phyloP scores from a whole-genome alignment of 2,797 vertebrate species.

The Sandelia bainsii region DNA sequence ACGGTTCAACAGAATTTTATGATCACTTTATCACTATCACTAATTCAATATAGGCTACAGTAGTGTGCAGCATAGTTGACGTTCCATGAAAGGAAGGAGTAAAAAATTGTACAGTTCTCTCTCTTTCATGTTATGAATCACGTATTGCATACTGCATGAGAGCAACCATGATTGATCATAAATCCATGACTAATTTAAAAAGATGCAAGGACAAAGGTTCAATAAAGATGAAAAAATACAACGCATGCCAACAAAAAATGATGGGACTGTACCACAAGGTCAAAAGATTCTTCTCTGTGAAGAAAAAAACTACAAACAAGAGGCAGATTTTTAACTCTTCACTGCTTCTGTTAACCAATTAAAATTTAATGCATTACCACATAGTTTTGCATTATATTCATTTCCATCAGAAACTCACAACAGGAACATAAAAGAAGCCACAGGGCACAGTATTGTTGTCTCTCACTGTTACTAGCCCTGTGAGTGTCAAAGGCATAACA shows the following conservation, averaged over 20 bases:
- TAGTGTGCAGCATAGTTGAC: not conserved
- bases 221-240: conserved; percentile 7
- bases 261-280: conserved; percentile 1
- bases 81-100: conserved; percentile 10
- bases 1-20: not conserved
- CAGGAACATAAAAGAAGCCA: conserved; percentile 62
- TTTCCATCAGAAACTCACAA: conserved; percentile 56
- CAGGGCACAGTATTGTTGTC: conserved; percentile 60
- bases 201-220: conserved; percentile 11
- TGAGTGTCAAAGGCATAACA: conserved; percentile 37
- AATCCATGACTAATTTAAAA: conserved; percentile 41
- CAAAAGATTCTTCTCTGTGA: conserved; percentile 21
- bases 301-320: conserved; percentile 43
- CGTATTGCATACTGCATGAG: conserved; percentile 1
- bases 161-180: conserved; percentile 40
- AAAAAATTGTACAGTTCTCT: conserved; percentile 6
- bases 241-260: conserved; percentile 31
- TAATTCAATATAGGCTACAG: not conserved
- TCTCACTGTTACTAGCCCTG: conserved; percentile 39
- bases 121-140: not conserved
- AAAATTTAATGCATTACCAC: conserved; percentile 61
- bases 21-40: too few relatives aligned
- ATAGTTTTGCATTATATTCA: conserved; percentile 60
- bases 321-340: conserved; percentile 51
- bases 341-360: conserved; percentile 58